Evolutionary conservation across 2,113 vertebrate species (phyloP).

Genomic region (Mobula birostris): DNA sequence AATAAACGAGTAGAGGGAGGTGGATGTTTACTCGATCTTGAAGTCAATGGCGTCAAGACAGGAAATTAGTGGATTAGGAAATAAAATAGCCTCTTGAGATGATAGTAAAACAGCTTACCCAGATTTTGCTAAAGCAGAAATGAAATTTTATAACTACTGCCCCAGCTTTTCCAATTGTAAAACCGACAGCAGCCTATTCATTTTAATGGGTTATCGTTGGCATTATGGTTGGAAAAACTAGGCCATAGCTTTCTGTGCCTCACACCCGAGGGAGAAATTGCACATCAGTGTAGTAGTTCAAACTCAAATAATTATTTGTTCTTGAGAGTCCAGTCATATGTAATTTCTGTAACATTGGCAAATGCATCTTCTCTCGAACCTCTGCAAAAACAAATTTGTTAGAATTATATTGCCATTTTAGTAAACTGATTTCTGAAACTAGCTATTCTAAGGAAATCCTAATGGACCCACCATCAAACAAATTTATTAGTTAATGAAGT

Average conservation of each 20-base stretch:
- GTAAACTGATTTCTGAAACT: background rate
- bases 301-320: constrained; percentile 19
- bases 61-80: constrained; percentile 15
- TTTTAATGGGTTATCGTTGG: constrained; percentile 26
- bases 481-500: background rate
- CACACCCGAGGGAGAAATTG: background rate
- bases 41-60: background rate
- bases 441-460: background rate
- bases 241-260: background rate
- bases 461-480: background rate
- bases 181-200: constrained; percentile 15
- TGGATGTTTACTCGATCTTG: background rate
- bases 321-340: constrained; percentile 13
- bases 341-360: constrained; percentile 16
- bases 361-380: background rate
- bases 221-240: constrained; percentile 11
- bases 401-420: background rate
- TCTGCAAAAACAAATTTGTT: background rate
- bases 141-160: constrained; percentile 10
- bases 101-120: background rate
- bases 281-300: constrained; percentile 1
- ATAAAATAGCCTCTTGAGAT: background rate
- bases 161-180: constrained; percentile 20
- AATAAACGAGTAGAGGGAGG: background rate
- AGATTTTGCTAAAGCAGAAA: constrained; percentile 7